Evolutionary conservation across 2,113 vertebrate genomes (phyloP).

Genomic region (Nicator chloris): DNA sequence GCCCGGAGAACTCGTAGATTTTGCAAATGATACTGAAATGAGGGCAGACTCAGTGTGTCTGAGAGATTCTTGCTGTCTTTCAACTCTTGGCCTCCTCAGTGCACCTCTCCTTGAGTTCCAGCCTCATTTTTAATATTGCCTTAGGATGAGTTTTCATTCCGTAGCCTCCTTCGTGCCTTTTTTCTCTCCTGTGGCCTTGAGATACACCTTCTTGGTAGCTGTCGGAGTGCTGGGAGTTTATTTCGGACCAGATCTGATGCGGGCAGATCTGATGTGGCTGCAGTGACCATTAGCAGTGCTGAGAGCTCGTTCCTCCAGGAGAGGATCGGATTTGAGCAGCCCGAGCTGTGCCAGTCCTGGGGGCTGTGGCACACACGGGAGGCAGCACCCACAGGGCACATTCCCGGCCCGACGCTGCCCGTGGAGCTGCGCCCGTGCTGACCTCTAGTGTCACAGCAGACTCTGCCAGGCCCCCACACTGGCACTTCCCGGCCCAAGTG

Average conservation of each 20-base stretch:
- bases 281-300: background rate
- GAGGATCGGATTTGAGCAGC: accelerated
- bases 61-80: background rate
- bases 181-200: background rate
- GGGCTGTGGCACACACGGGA: background rate
- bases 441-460: slow-evolving; percentile 8
- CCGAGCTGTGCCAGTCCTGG: background rate
- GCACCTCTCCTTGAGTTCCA: background rate
- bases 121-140: background rate
- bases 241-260: background rate
- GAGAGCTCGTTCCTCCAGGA: accelerated
- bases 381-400: accelerated
- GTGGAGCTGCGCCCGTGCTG: background rate
- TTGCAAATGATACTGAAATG: background rate
- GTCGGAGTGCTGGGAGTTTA: background rate
- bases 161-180: background rate
- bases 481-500: background rate
- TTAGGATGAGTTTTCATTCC: background rate
- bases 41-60: background rate
- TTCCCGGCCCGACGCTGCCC: background rate
- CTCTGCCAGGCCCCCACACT: accelerated
- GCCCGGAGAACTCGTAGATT: background rate
- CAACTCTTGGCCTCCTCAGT: background rate
- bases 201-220: too few species aligned
- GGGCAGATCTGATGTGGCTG: accelerated